Base-by-base conservation (phyloP, 30 jellyfish, hydroid and myxozoan genomes). In the Rhopilema esculentum region DNA sequence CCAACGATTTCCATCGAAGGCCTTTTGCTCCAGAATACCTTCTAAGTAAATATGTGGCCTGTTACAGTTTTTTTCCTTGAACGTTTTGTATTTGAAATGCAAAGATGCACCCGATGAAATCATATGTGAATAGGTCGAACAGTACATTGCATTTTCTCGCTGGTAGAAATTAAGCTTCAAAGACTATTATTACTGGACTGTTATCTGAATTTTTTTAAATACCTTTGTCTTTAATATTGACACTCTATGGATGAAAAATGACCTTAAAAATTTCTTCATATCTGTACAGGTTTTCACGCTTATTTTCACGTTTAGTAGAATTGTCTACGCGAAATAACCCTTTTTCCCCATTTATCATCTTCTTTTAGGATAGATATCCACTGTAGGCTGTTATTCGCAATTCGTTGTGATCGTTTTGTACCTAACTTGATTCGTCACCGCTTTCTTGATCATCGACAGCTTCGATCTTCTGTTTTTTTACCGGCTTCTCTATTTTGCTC, bases 401-500 rank as follows among this genome's bases (percentile, higher is more conserved):
- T 12, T 40, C 57, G 57, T 40, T 2, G 57, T 2, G 6, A 6
- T 40, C 12, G 12, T 40, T 40, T 2, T 12, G 12, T 6, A 40
- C 6, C 12, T 40, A 40, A 40, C 57, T 40, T 6, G 57, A 6
- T 2, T 40, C 57, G 9, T 40, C 57, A 12, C 12, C 12, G 6
- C 12, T 25, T 62, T 71, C 69, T 30, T 77, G 29, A 22, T 87
- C 95, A 77, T 74, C 75, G 16, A 87, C 83, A 7, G 82, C 90
- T 51, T 76, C 67, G 72, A 87, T 50, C 25, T 31, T 51, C 80
- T 28, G 50, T 9, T 8, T 27, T 20, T 73, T 61, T 17, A 50
- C 29, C 52, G 90, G 87, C 72, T 87, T 87, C 31, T 51, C 89
- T 12, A 87, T 87, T 32, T 21, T 31, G 57, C 91, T 79, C 87